A percentile compares a stretch with the other conserved stretches of the same genome.
Evolutionary conservation across 2,113 vertebrate species (phyloP).

Genomic region (Dendropsophus ebraccatus): DNA sequence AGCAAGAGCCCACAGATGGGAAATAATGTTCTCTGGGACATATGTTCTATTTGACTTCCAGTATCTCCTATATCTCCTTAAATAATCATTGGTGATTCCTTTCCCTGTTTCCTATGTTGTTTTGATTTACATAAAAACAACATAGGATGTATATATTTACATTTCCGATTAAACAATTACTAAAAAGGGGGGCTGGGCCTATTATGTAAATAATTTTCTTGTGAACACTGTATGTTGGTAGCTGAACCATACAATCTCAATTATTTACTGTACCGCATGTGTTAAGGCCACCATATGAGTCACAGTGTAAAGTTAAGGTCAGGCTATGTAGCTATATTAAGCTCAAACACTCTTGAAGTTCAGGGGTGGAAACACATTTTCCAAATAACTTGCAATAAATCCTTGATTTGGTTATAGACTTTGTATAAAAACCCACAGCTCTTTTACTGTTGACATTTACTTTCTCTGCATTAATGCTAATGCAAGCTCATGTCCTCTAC

Average conservation of each 20-base stretch:
- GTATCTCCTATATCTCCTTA: too few species aligned
- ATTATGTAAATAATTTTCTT: background rate
- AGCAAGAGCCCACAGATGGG: too few species aligned
- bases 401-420: conserved; percentile 59
- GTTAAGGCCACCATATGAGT: background rate
- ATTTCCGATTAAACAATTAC: too few species aligned
- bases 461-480: conserved; percentile 57
- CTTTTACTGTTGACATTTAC: conserved; percentile 65
- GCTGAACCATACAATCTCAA: background rate
- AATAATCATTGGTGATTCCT: too few species aligned
- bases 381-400: conserved; percentile 63
- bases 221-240: background rate
- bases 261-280: background rate
- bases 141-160: too few species aligned
- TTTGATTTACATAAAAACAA: too few species aligned
- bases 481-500: conserved; percentile 62
- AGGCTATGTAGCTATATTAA: conserved; percentile 5
- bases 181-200: background rate
- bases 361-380: conserved; percentile 60
- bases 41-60: too few species aligned
- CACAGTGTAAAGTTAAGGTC: background rate
- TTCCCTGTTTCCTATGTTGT: too few species aligned
- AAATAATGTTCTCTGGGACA: too few species aligned
- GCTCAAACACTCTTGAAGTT: background rate
- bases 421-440: conserved; percentile 58